Base-by-base conservation (phyloP, 1,140 invertebrate genomes). In the Panagrolaimus sp. region DNA sequence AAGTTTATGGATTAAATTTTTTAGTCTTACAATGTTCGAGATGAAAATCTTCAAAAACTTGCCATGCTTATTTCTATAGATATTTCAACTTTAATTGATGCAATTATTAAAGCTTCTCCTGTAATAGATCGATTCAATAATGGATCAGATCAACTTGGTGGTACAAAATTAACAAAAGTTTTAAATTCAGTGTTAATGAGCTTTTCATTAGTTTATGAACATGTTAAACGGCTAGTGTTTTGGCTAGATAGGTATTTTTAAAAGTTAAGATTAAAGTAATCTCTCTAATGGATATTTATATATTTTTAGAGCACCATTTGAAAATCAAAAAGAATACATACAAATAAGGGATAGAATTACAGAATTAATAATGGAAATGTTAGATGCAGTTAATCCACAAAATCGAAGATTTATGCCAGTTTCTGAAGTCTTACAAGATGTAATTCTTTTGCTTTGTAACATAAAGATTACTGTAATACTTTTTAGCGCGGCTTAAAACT, bases 11-110 rank as follows among this genome's bases (percentile, higher is more conserved):
- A n/a, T n/a, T n/a, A 31, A 64, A 20, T 5, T 16, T 66, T 74
- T 57, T 43, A 74, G 73, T 51, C 27, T 27, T 71, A 71, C 23
- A 62, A 71, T 42, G 73, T 77, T 16, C 27, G 64, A 20, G 43
- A 73, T 43, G 73, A 74, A 61, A 74, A 74, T 53, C 25, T 70
- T 11, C 73, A 74, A 66, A 70, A 73, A 20, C 25, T 77, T 42
- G 69, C 73, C 9, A 42, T 77, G 25, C 46, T 68, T 23, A 67
- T 71, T 43, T 44, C 48, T 25, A 53, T 77, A 20, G 48, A 38
- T 47, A 38, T 72, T 44, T 68, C 65, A n/a, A 76, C 74, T 42
- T 20, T 77, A 11, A 42, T 77, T 16, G 73, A 73, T 42, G 75
- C 73, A 25, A 65, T 74, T 31, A 23, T 23, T 9, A 11, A 43